Conservation (phyloP, 2,888 invertebrate genomes). For the Tetrapedia diversipes region DNA sequence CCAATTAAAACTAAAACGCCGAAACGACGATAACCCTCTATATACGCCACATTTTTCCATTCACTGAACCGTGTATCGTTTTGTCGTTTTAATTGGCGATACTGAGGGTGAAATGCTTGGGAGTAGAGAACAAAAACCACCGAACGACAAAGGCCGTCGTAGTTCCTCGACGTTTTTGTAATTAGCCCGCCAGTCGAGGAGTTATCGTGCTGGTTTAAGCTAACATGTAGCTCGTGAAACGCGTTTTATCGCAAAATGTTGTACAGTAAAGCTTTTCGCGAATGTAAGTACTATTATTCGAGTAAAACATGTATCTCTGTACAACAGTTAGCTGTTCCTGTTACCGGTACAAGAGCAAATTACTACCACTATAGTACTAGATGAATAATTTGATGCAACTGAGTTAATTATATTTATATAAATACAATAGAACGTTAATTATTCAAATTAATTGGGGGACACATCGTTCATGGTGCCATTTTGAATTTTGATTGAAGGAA, state of each 20-base stretch:
- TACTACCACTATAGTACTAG: too few species aligned
- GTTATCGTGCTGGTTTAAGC: not conserved
- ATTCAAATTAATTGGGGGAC: too few species aligned
- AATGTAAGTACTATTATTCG: too few species aligned
- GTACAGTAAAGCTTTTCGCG: not conserved
- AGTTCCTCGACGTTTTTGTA: conserved; percentile 7
- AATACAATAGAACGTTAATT: too few species aligned
- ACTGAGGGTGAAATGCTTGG: not conserved
- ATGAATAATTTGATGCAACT: too few species aligned
- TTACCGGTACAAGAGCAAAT: too few species aligned
- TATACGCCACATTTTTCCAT: not conserved
- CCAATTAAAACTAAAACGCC: conserved; percentile 14
- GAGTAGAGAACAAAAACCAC: not conserved
- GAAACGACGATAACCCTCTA: conserved; percentile 10
- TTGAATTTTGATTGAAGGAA: too few species aligned
- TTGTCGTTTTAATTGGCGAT: conserved; percentile 2
- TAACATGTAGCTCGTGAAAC: not conserved
- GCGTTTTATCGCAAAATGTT: not conserved
- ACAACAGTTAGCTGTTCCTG: too few species aligned
- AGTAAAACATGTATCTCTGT: too few species aligned
- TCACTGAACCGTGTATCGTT: not conserved
- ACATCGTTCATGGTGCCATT: too few species aligned
- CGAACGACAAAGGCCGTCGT: conserved; percentile 1
- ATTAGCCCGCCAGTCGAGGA: not conserved
- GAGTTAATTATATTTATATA: too few species aligned